Evolutionary conservation across 2,888 invertebrate genomes (phyloP), one percentile per base, ranked within the genome.

Genomic region (Rotaria socialis): DNA sequence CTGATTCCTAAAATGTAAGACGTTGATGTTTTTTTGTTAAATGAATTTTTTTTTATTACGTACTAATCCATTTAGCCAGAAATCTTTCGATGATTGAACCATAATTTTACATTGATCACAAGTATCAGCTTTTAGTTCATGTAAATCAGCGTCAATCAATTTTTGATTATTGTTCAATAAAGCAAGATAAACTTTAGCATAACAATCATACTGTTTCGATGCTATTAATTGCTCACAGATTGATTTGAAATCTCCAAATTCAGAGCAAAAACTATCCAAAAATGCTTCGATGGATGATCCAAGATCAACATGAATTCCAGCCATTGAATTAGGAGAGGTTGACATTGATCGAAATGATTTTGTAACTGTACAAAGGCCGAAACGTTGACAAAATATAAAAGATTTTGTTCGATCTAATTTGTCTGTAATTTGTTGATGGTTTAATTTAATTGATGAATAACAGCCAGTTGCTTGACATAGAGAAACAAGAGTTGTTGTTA

Each of bases 51-150:
- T 43, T 0, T 3, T 24, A 14, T 22, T 11, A 10, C 75, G 43
- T 43, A 80, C 75, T 80, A 80, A 47, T 80, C 19, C 47, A 47
- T 80, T 22, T 5, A 3, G 22, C 47, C 47, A 47, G 47, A 47
- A 47, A 47, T 80, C 75, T 80, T 47, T 80, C 1, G 75, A 47
- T 19, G 75, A 41, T 80, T 80, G 75, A 47, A 24, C 19, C 19
- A 19, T 24, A 80, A 24, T 47, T 80, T 80, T 80, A 80, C 75
- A 80, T 80, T 22, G 6, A 24, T 80, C 43, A 47, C 75, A 80
- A 24, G 24, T 10, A 47, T 43, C 43, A 24, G n/a, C 27, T 7
- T 14, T 19, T 47, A 24, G 47, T 43, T 7, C 10, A 24, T 14
- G 19, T 24, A 80, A 41, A 80, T 80, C 75, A 24, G 43, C 7